Evolutionary conservation across 2,888 invertebrate species (phyloP).

Genomic region (Sphecodes monilicornis): DNA sequence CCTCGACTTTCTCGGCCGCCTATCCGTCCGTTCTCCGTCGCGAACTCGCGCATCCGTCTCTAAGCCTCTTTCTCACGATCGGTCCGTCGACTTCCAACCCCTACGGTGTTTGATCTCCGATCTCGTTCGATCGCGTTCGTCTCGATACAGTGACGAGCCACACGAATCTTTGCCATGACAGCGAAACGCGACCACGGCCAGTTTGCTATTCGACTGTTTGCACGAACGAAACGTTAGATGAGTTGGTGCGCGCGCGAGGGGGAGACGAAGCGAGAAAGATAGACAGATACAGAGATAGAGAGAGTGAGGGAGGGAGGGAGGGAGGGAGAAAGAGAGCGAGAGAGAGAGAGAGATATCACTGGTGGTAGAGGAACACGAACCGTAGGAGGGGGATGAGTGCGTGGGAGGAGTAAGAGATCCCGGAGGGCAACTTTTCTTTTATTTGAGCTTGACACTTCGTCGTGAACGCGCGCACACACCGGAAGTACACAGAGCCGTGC

Average conservation of each 20-base stretch:
- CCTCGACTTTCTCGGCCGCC: not conserved
- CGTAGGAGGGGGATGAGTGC: constrained; percentile 68
- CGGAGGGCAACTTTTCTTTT: constrained; percentile 81
- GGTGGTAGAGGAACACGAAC: constrained; percentile 56
- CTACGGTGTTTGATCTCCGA: constrained; percentile 25
- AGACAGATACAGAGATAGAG: constrained; percentile 29
- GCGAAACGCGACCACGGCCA: constrained; percentile 67
- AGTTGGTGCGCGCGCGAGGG: constrained; percentile 58
- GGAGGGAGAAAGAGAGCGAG: constrained; percentile 5
- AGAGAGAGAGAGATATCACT: constrained; percentile 47
- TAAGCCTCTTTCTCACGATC: constrained; percentile 9
- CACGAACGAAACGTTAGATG: constrained; percentile 66
- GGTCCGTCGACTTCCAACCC: not conserved
- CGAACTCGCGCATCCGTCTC: not conserved
- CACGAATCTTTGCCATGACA: constrained; percentile 12
- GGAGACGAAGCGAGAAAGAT: constrained; percentile 3
- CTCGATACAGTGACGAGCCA: not conserved
- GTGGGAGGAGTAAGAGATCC: constrained; percentile 71
- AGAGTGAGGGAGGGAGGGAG: not conserved
- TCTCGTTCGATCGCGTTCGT: constrained; percentile 11
- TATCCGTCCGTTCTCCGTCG: not conserved
- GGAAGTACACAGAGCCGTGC: constrained; percentile 71
- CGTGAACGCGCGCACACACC: constrained; percentile 77
- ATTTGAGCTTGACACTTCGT: constrained; percentile 81
- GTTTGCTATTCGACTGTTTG: constrained; percentile 74